phyloP scores from a whole-genome alignment of 2,888 invertebrate species.

The Ormyrus pomaceus region DNA sequence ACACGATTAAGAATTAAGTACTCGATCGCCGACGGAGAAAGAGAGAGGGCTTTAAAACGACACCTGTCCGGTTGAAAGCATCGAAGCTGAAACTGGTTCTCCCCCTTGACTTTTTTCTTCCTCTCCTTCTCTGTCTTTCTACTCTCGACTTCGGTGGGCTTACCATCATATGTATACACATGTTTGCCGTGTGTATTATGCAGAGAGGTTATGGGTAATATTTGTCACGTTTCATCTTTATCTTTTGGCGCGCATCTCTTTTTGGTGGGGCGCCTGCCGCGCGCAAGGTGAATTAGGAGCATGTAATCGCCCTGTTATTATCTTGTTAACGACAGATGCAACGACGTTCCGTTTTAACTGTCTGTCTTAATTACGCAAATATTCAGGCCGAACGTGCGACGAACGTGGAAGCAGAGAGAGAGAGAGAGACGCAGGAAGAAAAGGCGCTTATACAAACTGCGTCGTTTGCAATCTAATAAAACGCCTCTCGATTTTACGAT shows the following conservation, averaged over 20 bases:
- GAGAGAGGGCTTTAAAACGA: constrained; percentile 45
- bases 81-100: constrained; percentile 50
- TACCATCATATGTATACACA: not conserved
- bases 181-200: constrained; percentile 53
- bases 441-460: not conserved
- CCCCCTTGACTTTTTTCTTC: constrained; percentile 39
- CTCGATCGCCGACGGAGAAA: constrained; percentile 52
- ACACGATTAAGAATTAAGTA: constrained; percentile 53
- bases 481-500: not conserved
- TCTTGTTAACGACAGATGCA: constrained; percentile 68
- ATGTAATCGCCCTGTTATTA: constrained; percentile 71
- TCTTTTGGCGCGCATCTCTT: constrained; percentile 65
- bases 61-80: constrained; percentile 57
- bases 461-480: not conserved
- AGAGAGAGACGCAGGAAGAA: not conserved
- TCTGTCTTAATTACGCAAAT: constrained; percentile 56
- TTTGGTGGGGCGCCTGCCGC: constrained; percentile 4
- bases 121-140: constrained; percentile 36
- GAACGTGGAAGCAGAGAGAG: not conserved
- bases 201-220: constrained; percentile 69
- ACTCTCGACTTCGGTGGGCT: constrained; percentile 8
- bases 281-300: constrained; percentile 66
- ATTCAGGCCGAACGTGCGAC: constrained; percentile 42
- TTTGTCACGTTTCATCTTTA: constrained; percentile 72
- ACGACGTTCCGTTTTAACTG: constrained; percentile 42